These are phyloP conservation scores for Prosopocoilus inquinatus DNA, from an alignment of 2,888 invertebrate species.

Conservation along the genomic window DNA sequence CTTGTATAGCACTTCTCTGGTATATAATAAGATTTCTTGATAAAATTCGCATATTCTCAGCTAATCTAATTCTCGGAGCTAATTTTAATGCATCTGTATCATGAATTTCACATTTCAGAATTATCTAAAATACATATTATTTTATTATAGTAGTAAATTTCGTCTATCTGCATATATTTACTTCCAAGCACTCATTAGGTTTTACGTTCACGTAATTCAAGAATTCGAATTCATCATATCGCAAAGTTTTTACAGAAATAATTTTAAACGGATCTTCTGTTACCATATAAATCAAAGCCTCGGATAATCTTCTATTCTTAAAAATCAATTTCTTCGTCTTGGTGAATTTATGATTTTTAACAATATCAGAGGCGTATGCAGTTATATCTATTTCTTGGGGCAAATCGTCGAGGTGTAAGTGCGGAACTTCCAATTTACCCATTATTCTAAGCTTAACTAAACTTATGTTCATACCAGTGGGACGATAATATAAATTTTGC, in stretches of 20 bases:
- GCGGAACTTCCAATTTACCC: slow-evolving; percentile 27
- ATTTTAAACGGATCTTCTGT: slow-evolving; percentile 30
- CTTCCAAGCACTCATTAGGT: slow-evolving; percentile 24
- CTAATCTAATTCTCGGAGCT: no score
- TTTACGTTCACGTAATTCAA: slow-evolving; percentile 9
- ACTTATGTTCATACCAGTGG: slow-evolving; percentile 31
- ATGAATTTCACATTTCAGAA: no score
- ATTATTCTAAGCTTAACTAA: slow-evolving; percentile 25
- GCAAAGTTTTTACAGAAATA: slow-evolving; percentile 16
- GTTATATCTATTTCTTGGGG: slow-evolving; percentile 26
- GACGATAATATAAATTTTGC: slow-evolving; percentile 28
- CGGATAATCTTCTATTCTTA: slow-evolving; percentile 28
- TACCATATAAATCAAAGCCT: slow-evolving; percentile 27
- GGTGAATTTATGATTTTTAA: slow-evolving; percentile 17
- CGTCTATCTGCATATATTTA: slow-evolving; percentile 8
- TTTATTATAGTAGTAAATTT: neutral
- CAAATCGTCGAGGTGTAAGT: slow-evolving; percentile 27
- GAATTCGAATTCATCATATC: slow-evolving; percentile 11
- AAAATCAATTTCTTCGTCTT: slow-evolving; percentile 26
- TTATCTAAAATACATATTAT: no score
- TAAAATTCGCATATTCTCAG: no score
- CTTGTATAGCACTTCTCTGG: no score
- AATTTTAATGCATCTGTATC: no score
- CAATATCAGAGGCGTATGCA: slow-evolving; percentile 29
- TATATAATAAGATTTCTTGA: no score